Percentiles rank a stretch among this genome's conserved stretches.
These are phyloP conservation scores for Fragum sueziense DNA, from an alignment of 2,888 invertebrate species.

Conservation along the genomic window DNA sequence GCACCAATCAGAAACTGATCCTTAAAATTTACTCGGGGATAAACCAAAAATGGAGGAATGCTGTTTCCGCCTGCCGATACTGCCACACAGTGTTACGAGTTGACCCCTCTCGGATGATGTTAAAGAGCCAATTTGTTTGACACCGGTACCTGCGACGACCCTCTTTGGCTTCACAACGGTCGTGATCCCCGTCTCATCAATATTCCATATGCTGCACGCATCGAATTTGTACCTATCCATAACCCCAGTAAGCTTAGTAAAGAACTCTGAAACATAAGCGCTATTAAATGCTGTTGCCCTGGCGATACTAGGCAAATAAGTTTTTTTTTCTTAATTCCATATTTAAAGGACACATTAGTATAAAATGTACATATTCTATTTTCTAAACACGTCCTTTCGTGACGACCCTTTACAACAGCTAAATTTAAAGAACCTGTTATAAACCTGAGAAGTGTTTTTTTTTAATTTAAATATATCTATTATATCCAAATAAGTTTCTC, in stretches of 20 bases:
- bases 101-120: constrained; percentile 46
- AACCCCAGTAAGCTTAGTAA: constrained; percentile 39
- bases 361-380: no score
- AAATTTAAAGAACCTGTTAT: no score
- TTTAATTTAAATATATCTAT: no score
- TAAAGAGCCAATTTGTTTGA: constrained; percentile 47
- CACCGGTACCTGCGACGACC: constrained; percentile 24
- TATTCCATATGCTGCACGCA: constrained; percentile 49
- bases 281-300: constrained; percentile 56
- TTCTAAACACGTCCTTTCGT: no score
- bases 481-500: no score
- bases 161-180: constrained; percentile 52
- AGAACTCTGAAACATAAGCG: constrained; percentile 39
- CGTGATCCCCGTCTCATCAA: constrained; percentile 53
- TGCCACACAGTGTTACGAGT: constrained; percentile 20
- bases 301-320: constrained; percentile 37
- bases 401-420: no score
- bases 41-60: constrained; percentile 52
- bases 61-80: constrained; percentile 35
- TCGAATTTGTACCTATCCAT: constrained; percentile 44
- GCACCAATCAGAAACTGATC: constrained; percentile 39
- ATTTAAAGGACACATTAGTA: no score
- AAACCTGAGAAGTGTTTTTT: no score
- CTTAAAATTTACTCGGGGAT: constrained; percentile 40
- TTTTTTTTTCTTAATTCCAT: constrained; percentile 9